Percentiles rank a stretch among this genome's conserved stretches.
Conservation (phyloP, 1,140 invertebrate genomes). For the Ganaspis sp. region DNA sequence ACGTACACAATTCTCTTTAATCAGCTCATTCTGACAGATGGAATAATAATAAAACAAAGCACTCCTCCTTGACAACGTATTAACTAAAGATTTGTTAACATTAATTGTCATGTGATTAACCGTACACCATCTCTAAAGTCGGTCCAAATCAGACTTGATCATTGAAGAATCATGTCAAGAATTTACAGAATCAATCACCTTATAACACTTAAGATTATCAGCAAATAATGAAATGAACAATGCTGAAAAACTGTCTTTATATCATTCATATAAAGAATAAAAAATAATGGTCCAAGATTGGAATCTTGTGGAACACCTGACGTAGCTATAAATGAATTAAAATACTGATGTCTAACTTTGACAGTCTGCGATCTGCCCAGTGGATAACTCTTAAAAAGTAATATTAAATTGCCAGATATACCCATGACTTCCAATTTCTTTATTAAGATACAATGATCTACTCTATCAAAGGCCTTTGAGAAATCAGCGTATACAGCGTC, state of each 20-base stretch:
- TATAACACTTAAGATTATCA: no score
- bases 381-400: not conserved
- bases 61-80: no score
- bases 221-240: no score
- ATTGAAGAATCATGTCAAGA: no score
- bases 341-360: not conserved
- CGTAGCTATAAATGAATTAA: not conserved
- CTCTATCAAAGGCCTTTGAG: slow-evolving; percentile 42
- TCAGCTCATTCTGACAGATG: no score
- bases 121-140: no score
- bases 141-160: no score
- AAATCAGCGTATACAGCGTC: slow-evolving; percentile 40
- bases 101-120: no score
- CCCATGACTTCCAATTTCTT: slow-evolving; percentile 29
- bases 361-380: not conserved
- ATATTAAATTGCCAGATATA: not conserved
- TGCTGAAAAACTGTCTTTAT: not conserved
- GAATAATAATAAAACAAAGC: no score
- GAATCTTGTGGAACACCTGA: slow-evolving; percentile 41
- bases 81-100: no score
- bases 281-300: slow-evolving; percentile 29
- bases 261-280: slow-evolving; percentile 31
- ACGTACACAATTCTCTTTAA: no score
- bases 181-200: no score
- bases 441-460: slow-evolving; percentile 39